phyloP scores from a whole-genome alignment of 2,888 invertebrate genomes.

The Tineola bisselliella region DNA sequence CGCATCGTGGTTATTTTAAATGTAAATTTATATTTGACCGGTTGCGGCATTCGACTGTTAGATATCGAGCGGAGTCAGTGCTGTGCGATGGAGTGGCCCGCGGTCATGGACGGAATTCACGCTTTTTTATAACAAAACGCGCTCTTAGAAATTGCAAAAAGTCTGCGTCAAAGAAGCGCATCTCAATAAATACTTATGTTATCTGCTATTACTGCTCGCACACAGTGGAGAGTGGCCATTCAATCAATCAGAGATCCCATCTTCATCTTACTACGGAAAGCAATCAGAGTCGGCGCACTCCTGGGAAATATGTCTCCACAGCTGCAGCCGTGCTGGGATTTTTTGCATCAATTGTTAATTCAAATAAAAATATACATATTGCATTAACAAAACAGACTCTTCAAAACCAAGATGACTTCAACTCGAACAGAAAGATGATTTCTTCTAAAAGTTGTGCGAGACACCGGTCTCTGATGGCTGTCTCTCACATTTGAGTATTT shows the following conservation, averaged over 20 bases:
- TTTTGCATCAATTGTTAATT: too few relatives aligned
- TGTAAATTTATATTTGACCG: slow-evolving; percentile 2
- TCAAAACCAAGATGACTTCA: too few relatives aligned
- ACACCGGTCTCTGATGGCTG: too few relatives aligned
- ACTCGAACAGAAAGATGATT: too few relatives aligned
- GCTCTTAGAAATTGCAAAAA: not conserved
- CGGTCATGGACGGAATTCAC: not conserved
- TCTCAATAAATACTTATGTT: not conserved
- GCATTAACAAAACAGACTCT: too few relatives aligned
- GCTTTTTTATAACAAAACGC: not conserved
- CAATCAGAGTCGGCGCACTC: slow-evolving; percentile 3
- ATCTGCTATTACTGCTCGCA: not conserved
- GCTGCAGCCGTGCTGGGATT: too few relatives aligned
- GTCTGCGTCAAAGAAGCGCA: not conserved
- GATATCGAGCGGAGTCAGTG: not conserved
- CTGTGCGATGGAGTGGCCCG: not conserved
- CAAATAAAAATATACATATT: too few relatives aligned
- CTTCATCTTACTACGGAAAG: too few relatives aligned
- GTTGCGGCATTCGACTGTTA: not conserved
- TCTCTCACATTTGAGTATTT: too few relatives aligned
- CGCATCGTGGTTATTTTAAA: not conserved
- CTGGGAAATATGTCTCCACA: slow-evolving; percentile 10
- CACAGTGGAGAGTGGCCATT: too few relatives aligned
- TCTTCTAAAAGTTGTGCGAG: too few relatives aligned
- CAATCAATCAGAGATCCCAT: too few relatives aligned